A percentile compares a stretch with the other conserved stretches of the same genome.
Evolutionary conservation across 1,140 invertebrate genomes (phyloP).

Genomic region (Dendroctonus valens): DNA sequence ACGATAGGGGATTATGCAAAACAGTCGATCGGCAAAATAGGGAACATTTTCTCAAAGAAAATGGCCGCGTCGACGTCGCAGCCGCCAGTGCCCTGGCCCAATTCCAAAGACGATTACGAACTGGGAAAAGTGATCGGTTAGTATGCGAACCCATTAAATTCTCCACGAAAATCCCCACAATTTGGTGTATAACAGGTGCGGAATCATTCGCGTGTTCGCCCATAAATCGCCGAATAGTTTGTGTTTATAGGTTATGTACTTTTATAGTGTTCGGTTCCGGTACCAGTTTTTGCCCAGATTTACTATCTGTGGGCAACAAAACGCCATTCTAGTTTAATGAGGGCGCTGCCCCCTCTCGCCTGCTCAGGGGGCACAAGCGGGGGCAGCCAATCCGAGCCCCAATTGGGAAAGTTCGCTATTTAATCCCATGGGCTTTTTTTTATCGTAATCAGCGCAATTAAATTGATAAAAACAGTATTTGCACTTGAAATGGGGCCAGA

Average conservation of each 20-base stretch:
- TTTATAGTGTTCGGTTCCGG: constrained; percentile 45
- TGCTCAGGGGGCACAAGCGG: too few relatives aligned
- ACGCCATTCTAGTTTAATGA: too few relatives aligned
- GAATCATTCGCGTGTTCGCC: constrained; percentile 3
- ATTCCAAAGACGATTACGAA: constrained; percentile 91
- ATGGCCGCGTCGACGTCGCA: constrained; percentile 66
- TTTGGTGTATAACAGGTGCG: constrained; percentile 27
- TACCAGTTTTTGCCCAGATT: constrained; percentile 30
- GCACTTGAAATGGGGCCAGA: constrained; percentile 10
- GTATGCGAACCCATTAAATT: constrained; percentile 37
- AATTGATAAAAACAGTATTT: constrained; percentile 15
- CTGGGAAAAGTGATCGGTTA: constrained; percentile 88
- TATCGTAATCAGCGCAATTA: background rate
- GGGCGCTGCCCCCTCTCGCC: too few relatives aligned
- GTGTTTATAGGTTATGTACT: constrained; percentile 44
- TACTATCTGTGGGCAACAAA: too few relatives aligned
- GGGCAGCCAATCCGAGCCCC: too few relatives aligned
- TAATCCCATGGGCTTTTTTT: background rate
- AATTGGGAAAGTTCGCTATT: too few relatives aligned
- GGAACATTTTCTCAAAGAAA: constrained; percentile 65
- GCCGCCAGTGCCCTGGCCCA: constrained; percentile 76
- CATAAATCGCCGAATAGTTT: constrained; percentile 10
- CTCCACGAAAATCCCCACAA: constrained; percentile 22
- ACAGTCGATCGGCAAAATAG: constrained; percentile 56
- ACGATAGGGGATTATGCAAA: constrained; percentile 51